Base-by-base conservation (phyloP, 1,140 invertebrate genomes). In the Zaprionus ornatus region DNA sequence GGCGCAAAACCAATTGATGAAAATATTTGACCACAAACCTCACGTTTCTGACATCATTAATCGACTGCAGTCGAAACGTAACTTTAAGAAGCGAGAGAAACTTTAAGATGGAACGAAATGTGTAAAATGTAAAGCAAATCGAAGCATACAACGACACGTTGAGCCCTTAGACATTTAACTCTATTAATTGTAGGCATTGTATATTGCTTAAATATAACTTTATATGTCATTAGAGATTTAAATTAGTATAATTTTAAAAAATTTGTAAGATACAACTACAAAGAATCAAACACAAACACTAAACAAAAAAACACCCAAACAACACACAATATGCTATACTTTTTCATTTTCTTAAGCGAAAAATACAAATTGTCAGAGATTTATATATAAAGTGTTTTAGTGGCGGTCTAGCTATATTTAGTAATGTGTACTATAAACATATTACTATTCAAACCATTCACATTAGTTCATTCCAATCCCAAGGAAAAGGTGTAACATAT, bases 1-100 rank as follows among this genome's bases (percentile, higher is more conserved):
- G 93, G 96, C 97, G 0, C 96, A 96, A 79, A 94, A 95, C 45
- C 96, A 98, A 91, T 95, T 99, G 52, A 95, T 97, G 82, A 96
- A 97, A 90, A 96, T 99, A 67, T 97, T 99, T 90, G 97, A 98
- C 79, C 98, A 99, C 92, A 97, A 98, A 92, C 94, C 95, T 35
- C 96, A 96, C 81, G 97, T 99, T 25, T 95, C 95, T 13, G 97
- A 98, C 84, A 98, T 99, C 82, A 95, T 99, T 29, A 96, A 95
- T 77, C 95, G 97, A 68, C 97, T 97, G 93, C 95, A 96, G 55
- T 98, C 97, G 91, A 98, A 98, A 94, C 94, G 98, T 70, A 96
- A 97, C 79, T 96, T 98, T 79, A 98, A 98, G 87, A 99, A 99
- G 92, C 96, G 96, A 61, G 95, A 96, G 63, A 95, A 96, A 92